These are phyloP conservation scores for Parochlus steinenii DNA, from an alignment of 2,888 invertebrate genomes.

Conservation along the genomic window DNA sequence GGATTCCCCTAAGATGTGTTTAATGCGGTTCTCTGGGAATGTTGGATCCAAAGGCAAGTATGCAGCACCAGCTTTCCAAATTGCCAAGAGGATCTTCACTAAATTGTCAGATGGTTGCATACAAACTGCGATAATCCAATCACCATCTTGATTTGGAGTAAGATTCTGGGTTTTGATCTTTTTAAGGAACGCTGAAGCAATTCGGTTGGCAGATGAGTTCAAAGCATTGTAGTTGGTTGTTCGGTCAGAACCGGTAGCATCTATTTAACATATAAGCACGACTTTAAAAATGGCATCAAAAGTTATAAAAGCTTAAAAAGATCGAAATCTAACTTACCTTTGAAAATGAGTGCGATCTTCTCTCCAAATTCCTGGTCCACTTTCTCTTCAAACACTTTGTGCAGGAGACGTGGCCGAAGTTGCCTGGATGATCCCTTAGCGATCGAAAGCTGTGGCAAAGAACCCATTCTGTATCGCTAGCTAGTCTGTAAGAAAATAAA, in stretches of 20 bases:
- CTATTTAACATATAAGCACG: conserved; percentile 10
- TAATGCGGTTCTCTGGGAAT: conserved; percentile 51
- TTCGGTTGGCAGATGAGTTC: conserved; percentile 35
- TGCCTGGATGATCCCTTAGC: conserved; percentile 41
- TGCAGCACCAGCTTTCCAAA: conserved; percentile 68
- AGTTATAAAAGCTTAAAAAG: no score
- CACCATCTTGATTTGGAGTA: conserved; percentile 42
- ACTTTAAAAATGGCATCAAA: no score
- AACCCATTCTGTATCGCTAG: conserved; percentile 40
- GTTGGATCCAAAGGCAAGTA: conserved; percentile 68
- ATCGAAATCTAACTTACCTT: no score
- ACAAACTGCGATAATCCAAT: conserved; percentile 59
- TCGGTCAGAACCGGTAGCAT: conserved; percentile 21
- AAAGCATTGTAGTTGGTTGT: conserved; percentile 36
- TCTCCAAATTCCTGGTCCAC: conserved; percentile 33
- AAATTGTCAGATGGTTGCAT: conserved; percentile 58
- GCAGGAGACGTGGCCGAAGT: conserved; percentile 35
- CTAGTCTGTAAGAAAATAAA: no score
- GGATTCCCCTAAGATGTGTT: conserved; percentile 59
- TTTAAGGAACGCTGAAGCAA: conserved; percentile 9
- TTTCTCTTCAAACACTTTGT: conserved; percentile 39
- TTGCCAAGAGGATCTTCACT: conserved; percentile 48
- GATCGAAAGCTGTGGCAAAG: conserved; percentile 55
- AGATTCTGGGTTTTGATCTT: conserved; percentile 17
- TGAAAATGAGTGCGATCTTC: conserved; percentile 42